These are phyloP conservation scores for Torymus aiolomorphi DNA, from an alignment of 2,888 invertebrate genomes.

Conservation along the genomic window DNA sequence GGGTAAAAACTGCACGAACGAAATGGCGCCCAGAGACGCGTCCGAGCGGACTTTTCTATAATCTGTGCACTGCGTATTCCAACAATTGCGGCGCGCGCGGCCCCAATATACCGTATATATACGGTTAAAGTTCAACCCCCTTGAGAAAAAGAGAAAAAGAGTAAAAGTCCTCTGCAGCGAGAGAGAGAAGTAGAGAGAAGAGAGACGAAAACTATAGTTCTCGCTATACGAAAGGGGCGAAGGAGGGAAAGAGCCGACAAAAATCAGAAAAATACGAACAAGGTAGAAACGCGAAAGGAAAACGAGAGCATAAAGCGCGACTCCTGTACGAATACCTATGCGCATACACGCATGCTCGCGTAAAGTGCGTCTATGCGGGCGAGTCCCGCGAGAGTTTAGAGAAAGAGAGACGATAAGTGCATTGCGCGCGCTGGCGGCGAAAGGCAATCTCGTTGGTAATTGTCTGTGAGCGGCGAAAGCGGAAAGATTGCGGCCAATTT, in stretches of 20 bases:
- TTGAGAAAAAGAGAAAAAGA: conserved; percentile 14
- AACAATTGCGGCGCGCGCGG: conserved; percentile 1
- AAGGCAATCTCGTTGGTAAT: conserved; percentile 64
- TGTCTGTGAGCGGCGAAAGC: conserved; percentile 65
- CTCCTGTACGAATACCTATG: not conserved
- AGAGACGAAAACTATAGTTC: not conserved
- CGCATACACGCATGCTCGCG: not conserved
- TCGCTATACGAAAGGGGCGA: not conserved
- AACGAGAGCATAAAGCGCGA: not conserved
- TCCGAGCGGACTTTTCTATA: not conserved
- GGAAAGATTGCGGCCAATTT: conserved; percentile 70
- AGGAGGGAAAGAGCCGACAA: conserved; percentile 14
- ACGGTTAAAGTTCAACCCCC: not conserved
- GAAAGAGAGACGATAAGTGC: conserved; percentile 25
- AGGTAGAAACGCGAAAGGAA: conserved; percentile 25
- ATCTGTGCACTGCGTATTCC: conserved; percentile 23
- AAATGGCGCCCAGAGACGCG: conserved; percentile 2
- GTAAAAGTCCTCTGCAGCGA: conserved; percentile 4
- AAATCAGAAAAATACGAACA: conserved; percentile 45
- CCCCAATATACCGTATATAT: not conserved
- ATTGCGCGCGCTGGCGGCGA: not conserved
- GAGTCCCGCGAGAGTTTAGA: not conserved
- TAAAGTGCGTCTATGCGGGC: not conserved
- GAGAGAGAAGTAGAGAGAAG: not conserved
- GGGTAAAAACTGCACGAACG: conserved; percentile 4